These are phyloP conservation scores for Carassius carassius DNA, from an alignment of 2,113 vertebrate species.

Conservation along the genomic window DNA sequence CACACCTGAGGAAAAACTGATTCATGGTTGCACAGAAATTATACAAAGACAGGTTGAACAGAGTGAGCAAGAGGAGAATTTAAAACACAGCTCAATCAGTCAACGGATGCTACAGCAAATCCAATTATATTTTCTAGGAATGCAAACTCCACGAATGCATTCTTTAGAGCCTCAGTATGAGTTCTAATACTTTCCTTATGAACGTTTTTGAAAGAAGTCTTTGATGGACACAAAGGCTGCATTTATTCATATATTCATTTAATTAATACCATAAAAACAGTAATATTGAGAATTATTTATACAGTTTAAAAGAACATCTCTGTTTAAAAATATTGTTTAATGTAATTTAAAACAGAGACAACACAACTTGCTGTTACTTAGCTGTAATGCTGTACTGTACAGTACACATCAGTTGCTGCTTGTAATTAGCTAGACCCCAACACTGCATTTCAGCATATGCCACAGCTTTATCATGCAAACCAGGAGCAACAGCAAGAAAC, in stretches of 20 bases:
- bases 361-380: not conserved
- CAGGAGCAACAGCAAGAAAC: not conserved
- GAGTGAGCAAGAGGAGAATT: not conserved
- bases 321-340: not conserved
- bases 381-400: not conserved
- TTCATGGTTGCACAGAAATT: not conserved
- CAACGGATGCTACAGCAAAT: not conserved
- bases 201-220: not conserved
- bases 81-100: conserved; percentile 1
- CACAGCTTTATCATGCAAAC: not conserved
- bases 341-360: not conserved
- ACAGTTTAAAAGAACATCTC: not conserved
- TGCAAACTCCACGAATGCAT: not conserved
- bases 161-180: not conserved
- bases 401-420: not conserved
- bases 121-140: not conserved
- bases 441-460: not conserved
- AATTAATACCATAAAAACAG: too few relatives aligned
- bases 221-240: not conserved
- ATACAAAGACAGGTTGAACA: not conserved
- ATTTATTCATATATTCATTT: not conserved
- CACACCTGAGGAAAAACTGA: not conserved
- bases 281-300: too few relatives aligned
- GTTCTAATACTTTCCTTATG: not conserved
- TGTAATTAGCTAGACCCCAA: not conserved